A percentile compares a stretch with the other conserved stretches of the same genome.
Evolutionary conservation across 23 tunicate genomes (phyloP).

Genomic region (Ciona savignyi): DNA sequence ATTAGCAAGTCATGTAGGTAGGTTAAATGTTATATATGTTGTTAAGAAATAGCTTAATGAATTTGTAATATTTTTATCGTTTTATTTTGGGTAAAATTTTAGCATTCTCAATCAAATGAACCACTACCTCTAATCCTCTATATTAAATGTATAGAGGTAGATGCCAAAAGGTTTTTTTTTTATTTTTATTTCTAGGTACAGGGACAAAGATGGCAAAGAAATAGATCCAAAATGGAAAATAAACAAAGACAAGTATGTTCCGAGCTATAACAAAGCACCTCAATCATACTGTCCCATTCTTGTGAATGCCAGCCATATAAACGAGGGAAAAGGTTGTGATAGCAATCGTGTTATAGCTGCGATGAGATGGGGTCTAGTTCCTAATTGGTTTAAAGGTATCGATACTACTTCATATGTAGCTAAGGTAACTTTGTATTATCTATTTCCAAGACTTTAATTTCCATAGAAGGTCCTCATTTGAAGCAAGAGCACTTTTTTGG

Average conservation of each 20-base stretch:
- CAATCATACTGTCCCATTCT: slow-evolving; percentile 73
- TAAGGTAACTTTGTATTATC: too few species aligned
- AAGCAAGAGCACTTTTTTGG: too few species aligned
- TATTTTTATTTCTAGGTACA: slow-evolving; percentile 28
- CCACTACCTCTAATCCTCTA: too few species aligned
- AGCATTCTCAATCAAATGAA: too few species aligned
- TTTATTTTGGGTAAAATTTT: background rate
- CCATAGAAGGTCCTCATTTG: too few species aligned
- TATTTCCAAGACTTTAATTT: too few species aligned
- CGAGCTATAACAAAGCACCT: slow-evolving; percentile 78
- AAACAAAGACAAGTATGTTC: slow-evolving; percentile 51
- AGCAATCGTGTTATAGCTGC: slow-evolving; percentile 48
- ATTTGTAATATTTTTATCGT: background rate
- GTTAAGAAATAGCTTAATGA: background rate
- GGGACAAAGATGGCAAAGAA: slow-evolving; percentile 22
- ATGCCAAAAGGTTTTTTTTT: too few species aligned
- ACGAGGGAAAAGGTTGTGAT: slow-evolving; percentile 14
- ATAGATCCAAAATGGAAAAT: slow-evolving; percentile 51
- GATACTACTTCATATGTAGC: too few species aligned
- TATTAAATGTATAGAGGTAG: too few species aligned
- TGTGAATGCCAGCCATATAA: slow-evolving; percentile 20
- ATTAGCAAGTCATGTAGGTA: slow-evolving; percentile 36
- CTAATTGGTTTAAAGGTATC: slow-evolving; percentile 64
- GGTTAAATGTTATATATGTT: background rate
- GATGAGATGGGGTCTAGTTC: slow-evolving; percentile 89